Conservation (phyloP, 2,888 invertebrate genomes). For the Hedychridium roseum region DNA sequence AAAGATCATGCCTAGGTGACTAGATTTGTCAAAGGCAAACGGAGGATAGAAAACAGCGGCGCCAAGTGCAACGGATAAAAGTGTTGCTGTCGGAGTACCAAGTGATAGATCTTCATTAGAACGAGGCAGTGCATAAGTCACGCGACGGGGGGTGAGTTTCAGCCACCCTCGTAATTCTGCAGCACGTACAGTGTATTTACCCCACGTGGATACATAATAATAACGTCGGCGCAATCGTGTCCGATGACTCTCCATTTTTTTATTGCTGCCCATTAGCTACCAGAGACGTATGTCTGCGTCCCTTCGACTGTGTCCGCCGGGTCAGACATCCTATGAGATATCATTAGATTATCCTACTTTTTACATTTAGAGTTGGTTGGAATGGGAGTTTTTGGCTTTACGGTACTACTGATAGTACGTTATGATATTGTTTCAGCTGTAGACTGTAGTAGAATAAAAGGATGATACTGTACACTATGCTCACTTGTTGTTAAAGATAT, state of each 20-base stretch:
- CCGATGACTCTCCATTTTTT: conserved; percentile 45
- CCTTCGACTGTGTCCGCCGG: too few relatives aligned
- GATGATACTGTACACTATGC: too few relatives aligned
- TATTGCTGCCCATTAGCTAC: too few relatives aligned
- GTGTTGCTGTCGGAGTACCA: conserved; percentile 19
- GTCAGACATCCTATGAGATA: too few relatives aligned
- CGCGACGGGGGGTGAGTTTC: conserved; percentile 48
- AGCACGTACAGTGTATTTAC: conserved; percentile 44
- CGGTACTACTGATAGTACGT: too few relatives aligned
- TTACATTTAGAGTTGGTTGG: too few relatives aligned
- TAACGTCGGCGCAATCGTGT: conserved; percentile 40
- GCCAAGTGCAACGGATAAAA: conserved; percentile 19
- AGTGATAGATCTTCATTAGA: conserved; percentile 56
- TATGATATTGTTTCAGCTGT: too few relatives aligned
- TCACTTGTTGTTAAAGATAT: too few relatives aligned
- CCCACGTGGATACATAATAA: conserved; percentile 26
- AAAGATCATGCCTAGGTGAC: neutral
- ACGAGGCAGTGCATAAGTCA: conserved; percentile 49
- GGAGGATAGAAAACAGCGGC: conserved; percentile 4
- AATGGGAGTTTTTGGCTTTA: too few relatives aligned
- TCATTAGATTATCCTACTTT: too few relatives aligned
- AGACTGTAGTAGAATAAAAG: too few relatives aligned
- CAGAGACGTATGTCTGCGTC: too few relatives aligned
- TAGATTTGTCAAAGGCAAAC: conserved; percentile 1
- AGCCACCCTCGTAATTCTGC: conserved; percentile 54